Base-by-base conservation (phyloP, 2,888 invertebrate genomes). In the Troilus luridus region DNA sequence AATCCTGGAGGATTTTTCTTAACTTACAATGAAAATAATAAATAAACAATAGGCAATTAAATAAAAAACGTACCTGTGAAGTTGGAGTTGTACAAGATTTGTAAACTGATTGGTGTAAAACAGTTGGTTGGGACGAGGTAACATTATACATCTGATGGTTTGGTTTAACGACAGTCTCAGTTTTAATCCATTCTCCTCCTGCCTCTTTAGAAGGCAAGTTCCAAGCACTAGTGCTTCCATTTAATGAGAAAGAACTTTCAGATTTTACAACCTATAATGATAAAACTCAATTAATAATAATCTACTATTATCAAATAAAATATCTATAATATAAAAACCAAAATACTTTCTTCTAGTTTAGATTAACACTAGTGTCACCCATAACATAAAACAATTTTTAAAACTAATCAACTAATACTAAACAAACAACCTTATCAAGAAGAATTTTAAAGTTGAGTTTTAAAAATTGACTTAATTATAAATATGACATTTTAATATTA, bases 231-330 rank as follows among this genome's bases (percentile, higher is more conserved):
- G 90, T 89, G 7, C 90, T 90, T 62, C 91, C 92, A 85, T 91
- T 91, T 60, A 92, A 85, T 67, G 85, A 88, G 59, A 91, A 92
- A 56, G 88, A 91, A 88, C 58, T 91, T 72, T 93, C 93, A 17
- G 91, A 91, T 85, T 93, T 93, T 56, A 92, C 92, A 60, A 92
- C 92, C 92, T 92, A 21, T 17, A 89, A 90, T 27, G 91, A 88
- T 88, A 90, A 88, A 24, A 11, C 54, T 14, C 11, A 54, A 56
- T 81, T 14, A 67, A 21, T n/a, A 17, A 19, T n/a, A 19, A 67
- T n/a, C 7, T 77, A 7, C n/a, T 72, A n/a, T 0, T 88, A 85
- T n/a, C 19, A 54, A 21, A 24, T 81, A 19, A 60, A 54, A 81
- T 1, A 24, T 6, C 1, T 27, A 17, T 60, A 60, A 6, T 6